Evolutionary conservation across 1,140 invertebrate genomes (phyloP).

Genomic region (Aphelenchoides besseyi): DNA sequence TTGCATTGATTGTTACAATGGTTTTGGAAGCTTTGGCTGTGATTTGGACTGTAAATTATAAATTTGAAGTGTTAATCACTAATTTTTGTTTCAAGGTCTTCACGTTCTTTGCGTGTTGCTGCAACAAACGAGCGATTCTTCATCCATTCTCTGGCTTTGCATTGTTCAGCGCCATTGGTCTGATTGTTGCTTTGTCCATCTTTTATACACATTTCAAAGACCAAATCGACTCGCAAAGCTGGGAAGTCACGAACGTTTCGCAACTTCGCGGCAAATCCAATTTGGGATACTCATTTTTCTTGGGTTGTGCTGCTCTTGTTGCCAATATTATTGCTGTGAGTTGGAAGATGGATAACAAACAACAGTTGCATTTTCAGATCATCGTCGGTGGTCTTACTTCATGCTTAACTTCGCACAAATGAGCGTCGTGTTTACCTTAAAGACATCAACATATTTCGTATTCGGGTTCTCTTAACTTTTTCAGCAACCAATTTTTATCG

Average conservation of each 20-base stretch:
- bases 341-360: too few relatives aligned
- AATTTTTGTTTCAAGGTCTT: background rate
- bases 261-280: background rate
- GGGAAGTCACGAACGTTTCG: background rate
- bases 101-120: conserved; percentile 18
- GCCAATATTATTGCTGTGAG: conserved; percentile 7
- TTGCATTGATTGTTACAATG: conserved; percentile 15
- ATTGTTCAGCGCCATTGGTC: background rate
- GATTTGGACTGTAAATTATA: background rate
- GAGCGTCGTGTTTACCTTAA: too few relatives aligned
- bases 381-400: conserved; percentile 7
- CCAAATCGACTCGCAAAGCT: conserved; percentile 1
- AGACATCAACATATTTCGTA: background rate
- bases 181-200: conserved; percentile 16
- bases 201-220: conserved; percentile 16
- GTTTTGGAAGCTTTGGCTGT: conserved; percentile 12
- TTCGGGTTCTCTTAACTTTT: background rate
- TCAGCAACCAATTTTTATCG: background rate
- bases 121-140: background rate
- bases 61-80: background rate
- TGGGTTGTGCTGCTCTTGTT: conserved; percentile 3
- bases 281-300: conserved; percentile 15
- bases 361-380: too few relatives aligned
- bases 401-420: background rate
- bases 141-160: conserved; percentile 12